Evolutionary conservation across 2,797 vertebrate species (phyloP).

Genomic region (Gobionotothen gibberifrons): DNA sequence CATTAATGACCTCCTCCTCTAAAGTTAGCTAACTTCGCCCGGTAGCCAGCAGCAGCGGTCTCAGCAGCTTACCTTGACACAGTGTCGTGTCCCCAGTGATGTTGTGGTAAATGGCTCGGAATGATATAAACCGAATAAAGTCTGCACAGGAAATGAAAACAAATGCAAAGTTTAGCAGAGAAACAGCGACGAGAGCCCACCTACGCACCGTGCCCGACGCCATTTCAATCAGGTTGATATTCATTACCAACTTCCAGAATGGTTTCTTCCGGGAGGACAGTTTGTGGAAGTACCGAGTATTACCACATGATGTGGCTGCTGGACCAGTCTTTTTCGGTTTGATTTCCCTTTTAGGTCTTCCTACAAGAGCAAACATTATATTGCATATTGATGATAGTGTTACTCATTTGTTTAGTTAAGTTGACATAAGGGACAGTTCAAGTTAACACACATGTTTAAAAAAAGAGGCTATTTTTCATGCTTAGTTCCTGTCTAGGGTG

Average conservation of each 20-base stretch:
- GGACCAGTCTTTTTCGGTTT: no score
- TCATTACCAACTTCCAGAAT: constrained; percentile 41
- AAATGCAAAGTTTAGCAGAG: constrained; percentile 85
- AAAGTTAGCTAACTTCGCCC: no score
- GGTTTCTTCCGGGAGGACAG: constrained; percentile 70
- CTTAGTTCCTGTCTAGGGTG: no score
- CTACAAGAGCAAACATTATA: not conserved
- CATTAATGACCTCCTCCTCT: not conserved
- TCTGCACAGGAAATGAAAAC: constrained; percentile 89
- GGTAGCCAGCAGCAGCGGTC: not conserved
- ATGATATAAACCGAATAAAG: constrained; percentile 90
- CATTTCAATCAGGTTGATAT: constrained; percentile 76
- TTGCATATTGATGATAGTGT: not conserved
- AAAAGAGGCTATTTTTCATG: no score
- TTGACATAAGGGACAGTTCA: no score
- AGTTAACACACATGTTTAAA: no score
- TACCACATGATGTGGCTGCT: constrained; percentile 42
- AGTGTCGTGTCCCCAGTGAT: constrained; percentile 83
- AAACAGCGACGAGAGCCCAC: constrained; percentile 73
- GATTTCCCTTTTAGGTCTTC: not conserved
- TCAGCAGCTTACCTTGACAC: constrained; percentile 78
- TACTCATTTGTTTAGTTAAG: not conserved
- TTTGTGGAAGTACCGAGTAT: not conserved
- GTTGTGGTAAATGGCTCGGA: constrained; percentile 87
- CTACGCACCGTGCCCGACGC: constrained; percentile 74